Base-by-base conservation (phyloP, 2,888 invertebrate species). In the Cephus spinipes region DNA sequence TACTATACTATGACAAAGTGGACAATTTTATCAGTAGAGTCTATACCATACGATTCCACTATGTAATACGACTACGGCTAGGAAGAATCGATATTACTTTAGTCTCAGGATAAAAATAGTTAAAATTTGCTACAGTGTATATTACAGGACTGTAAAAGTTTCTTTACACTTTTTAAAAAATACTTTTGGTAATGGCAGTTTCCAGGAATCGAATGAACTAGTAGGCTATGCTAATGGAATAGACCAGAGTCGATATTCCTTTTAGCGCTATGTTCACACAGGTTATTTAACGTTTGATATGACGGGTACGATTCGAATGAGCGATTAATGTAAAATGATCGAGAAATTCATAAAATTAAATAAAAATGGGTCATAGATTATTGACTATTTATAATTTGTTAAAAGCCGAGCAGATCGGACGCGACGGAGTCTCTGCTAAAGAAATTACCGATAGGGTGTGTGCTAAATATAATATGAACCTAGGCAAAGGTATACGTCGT, bases 371-470 rank as follows among this genome's bases (percentile, higher is more conserved):
- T 34, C 85, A 84, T 33, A 83, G 84, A 33, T 87, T 88, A 75
- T 79, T 78, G 33, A 81, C 88, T 68, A 85, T 89, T 34, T 89
- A 89, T 81, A 83, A 87, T 31, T 78, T 89, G 33, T 79, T 89
- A 68, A 85, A 83, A 68, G 82, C 81, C 31, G 85, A 85, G 73
- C 82, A 82, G 6, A 23, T 55, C 23, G 55, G 71, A 31, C 79
- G 80, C 32, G 74, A 83, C 33, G 80, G 84, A 31, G 88, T 86
- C 76, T 82, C 89, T 36, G 77, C 83, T 33, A 84, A 79, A 33
- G 87, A 89, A 77, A 86, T 89, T 78, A 79, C 85, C 75, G 79
- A 85, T 15, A 84, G 84, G 34, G 84, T 89, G 73, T 85, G 88
- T 80, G 76, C 80, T 73, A 83, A 79, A 34, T 84, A 88, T 79